phyloP scores from a whole-genome alignment of 2,888 invertebrate species.

The Ceriagrion tenellum region DNA sequence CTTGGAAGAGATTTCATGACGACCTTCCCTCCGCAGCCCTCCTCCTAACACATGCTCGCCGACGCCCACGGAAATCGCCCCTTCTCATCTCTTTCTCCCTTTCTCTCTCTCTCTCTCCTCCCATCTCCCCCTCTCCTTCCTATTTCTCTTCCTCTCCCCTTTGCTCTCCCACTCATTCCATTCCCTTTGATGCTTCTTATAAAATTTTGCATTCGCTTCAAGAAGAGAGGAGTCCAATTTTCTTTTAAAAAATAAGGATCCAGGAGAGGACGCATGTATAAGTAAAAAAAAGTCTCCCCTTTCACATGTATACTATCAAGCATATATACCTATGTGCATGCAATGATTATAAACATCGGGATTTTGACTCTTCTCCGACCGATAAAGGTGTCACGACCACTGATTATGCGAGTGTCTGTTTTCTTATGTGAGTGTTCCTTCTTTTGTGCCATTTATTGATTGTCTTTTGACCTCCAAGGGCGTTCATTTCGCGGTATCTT shows the following conservation, averaged over 20 bases:
- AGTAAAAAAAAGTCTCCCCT: neutral
- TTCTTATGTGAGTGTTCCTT: no score
- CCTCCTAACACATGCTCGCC: neutral
- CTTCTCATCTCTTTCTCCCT: neutral
- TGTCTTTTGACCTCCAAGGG: no score
- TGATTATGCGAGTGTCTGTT: no score
- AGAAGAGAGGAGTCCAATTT: constrained; percentile 32
- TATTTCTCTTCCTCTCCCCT: neutral
- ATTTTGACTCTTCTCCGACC: no score
- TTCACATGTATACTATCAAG: no score
- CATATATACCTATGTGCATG: no score
- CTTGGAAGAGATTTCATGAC: neutral
- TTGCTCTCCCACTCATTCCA: neutral
- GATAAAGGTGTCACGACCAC: no score
- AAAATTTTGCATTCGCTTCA: constrained; percentile 29
- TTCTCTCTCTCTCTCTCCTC: neutral
- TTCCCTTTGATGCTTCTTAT: constrained; percentile 14
- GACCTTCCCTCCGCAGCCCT: neutral
- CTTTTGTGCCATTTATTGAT: no score
- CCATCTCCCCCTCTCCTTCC: neutral
- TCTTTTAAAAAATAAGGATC: constrained; percentile 19
- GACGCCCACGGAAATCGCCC: neutral
- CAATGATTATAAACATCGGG: no score
- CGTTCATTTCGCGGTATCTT: no score
- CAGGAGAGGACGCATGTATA: neutral